Evolutionary conservation across 2,113 vertebrate species (phyloP).

Genomic region (Catharus bicknelli): DNA sequence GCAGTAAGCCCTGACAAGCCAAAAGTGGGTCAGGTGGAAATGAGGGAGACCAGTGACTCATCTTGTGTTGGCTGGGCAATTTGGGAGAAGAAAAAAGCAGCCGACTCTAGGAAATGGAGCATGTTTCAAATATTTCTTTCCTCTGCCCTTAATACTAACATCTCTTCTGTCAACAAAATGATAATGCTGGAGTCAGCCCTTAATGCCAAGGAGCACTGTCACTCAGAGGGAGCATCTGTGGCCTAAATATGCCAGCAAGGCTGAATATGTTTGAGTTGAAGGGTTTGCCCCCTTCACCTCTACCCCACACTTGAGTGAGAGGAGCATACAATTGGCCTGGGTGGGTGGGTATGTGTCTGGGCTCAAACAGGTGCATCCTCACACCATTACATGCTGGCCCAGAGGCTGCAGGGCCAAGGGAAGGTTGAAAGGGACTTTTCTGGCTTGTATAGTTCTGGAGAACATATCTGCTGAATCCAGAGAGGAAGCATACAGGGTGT

Average conservation of each 20-base stretch:
- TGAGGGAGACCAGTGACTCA: slow-evolving; percentile 56
- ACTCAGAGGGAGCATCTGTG: background rate
- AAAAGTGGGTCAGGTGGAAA: slow-evolving; percentile 65
- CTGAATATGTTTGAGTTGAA: background rate
- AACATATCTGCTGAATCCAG: background rate
- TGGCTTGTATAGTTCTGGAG: accelerated
- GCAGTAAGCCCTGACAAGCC: slow-evolving; percentile 3
- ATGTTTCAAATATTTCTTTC: background rate
- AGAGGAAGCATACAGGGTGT: background rate
- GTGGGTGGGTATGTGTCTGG: background rate
- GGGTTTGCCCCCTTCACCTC: background rate
- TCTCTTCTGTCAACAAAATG: background rate
- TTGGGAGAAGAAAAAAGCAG: background rate
- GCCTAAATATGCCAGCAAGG: background rate
- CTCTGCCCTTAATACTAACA: background rate
- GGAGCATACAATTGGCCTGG: background rate
- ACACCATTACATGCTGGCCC: too few relatives aligned
- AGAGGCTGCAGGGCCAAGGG: background rate
- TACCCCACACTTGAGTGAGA: background rate
- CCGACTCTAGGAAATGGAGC: background rate
- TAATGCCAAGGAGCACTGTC: background rate
- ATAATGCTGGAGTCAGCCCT: background rate
- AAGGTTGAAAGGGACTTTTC: background rate
- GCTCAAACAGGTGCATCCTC: background rate
- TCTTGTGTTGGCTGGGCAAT: slow-evolving; percentile 54